Base-by-base conservation (phyloP, 2,797 vertebrate species). In the Crotalus adamanteus region DNA sequence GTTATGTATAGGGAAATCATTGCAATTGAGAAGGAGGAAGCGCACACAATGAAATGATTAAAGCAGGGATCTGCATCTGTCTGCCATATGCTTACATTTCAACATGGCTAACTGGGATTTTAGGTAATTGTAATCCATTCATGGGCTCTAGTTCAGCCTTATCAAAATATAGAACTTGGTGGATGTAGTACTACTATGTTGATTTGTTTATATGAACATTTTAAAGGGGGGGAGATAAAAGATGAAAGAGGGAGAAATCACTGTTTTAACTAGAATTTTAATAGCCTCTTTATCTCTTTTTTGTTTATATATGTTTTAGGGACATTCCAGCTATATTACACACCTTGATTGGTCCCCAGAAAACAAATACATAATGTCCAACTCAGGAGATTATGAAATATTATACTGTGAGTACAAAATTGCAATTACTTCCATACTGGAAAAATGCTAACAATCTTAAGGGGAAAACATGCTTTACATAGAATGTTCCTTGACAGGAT, bases 261-360 rank as follows among this genome's bases (percentile, higher is more conserved):
- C 47, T 90, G 55, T 69, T 20, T 60, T 92, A 47, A 53, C 87
- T 73, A 42, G 18, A 91, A 89, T 92, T 69, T n/a, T 65, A 13
- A 37, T 69, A 69, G 31, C 14, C 65, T 92, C 51, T 88, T 56
- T n/a, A 26, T 51, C 83, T 59, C 56, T 2, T 26, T 56, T 20
- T 65, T 60, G 69, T 59, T 92, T 25, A 42, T 83, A 65, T 94
- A 93, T 73, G 95, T 95, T 90, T 95, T 95, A 99, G 99, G 99
- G 99, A 97, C 99, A 99, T 98, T 99, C 99, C 98, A 99, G 99
- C 98, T 99, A 99, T 97, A 99, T 99, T 97, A 99, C 99, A 93
- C 99, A 99, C 97, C 98, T 99, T 96, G 99, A 99, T 97, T 99
- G 99, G 99, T 99, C 99, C 95, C 99, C 99, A 18, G 98, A 99